Evolutionary conservation across 2,113 vertebrate genomes (phyloP).

Genomic region (Spermophilus dauricus): DNA sequence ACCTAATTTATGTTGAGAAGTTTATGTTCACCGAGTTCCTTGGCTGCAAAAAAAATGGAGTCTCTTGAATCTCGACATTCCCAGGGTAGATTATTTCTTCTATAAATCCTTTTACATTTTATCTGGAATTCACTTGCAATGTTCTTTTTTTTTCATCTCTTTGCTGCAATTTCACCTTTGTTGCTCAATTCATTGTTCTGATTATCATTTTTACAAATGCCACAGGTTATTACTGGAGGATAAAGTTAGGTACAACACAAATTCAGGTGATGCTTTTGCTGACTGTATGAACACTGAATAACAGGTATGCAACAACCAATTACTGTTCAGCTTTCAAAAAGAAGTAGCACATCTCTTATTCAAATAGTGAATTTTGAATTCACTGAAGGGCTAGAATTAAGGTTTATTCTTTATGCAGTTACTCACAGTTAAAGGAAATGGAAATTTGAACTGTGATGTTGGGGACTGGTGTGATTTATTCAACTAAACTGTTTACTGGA

Average conservation of each 20-base stretch:
- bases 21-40: neutral
- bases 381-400: neutral
- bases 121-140: neutral
- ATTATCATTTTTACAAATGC: neutral
- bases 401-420: neutral
- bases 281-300: neutral
- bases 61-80: neutral
- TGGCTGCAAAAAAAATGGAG: neutral
- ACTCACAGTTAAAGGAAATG: neutral
- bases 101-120: neutral
- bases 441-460: neutral
- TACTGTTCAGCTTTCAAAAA: neutral
- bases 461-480: neutral
- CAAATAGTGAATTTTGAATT: neutral
- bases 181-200: neutral
- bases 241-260: neutral
- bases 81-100: neutral
- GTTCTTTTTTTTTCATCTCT: neutral
- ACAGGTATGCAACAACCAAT: neutral
- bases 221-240: neutral
- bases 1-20: constrained; percentile 51
- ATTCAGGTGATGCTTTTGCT: neutral
- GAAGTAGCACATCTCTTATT: neutral
- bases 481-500: neutral
- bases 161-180: neutral